phyloP scores from a whole-genome alignment of 2,888 invertebrate species.

The Hipparchia sbordonii region DNA sequence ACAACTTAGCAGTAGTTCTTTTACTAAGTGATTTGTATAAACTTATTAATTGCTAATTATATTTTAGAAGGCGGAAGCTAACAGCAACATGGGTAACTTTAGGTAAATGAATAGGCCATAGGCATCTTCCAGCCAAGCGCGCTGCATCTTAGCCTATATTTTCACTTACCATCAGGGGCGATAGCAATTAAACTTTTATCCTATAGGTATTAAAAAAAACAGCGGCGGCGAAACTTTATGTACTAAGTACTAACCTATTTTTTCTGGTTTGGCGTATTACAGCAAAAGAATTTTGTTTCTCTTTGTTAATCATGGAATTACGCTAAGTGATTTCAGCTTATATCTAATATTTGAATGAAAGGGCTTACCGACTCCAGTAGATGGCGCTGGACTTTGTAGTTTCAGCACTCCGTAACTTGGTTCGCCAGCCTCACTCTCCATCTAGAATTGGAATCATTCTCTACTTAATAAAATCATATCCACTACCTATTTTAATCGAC shows the following conservation, averaged over 20 bases:
- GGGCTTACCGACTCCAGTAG: slow-evolving; percentile 55
- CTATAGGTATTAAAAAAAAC: too few relatives aligned
- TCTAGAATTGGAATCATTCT: slow-evolving; percentile 52
- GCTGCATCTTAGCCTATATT: not conserved
- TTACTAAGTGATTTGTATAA: not conserved
- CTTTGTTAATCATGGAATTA: too few relatives aligned
- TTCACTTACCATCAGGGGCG: not conserved
- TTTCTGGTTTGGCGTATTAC: too few relatives aligned
- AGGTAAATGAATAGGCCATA: too few relatives aligned
- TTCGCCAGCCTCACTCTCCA: slow-evolving; percentile 73
- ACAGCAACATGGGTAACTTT: not conserved
- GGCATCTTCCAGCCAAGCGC: too few relatives aligned
- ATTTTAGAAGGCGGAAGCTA: slow-evolving; percentile 1
- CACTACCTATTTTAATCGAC: not conserved
- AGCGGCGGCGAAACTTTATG: too few relatives aligned
- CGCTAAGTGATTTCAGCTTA: too few relatives aligned
- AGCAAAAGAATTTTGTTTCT: too few relatives aligned
- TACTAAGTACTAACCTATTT: too few relatives aligned
- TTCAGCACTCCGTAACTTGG: slow-evolving; percentile 89
- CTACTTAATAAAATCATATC: not conserved
- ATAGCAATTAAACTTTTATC: too few relatives aligned
- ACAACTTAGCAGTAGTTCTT: too few relatives aligned
- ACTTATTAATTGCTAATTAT: not conserved
- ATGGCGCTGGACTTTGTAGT: slow-evolving; percentile 86
- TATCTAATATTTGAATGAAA: too few relatives aligned